Conservation (phyloP, 2,888 invertebrate species). For the Tetramorium bicarinatum region DNA sequence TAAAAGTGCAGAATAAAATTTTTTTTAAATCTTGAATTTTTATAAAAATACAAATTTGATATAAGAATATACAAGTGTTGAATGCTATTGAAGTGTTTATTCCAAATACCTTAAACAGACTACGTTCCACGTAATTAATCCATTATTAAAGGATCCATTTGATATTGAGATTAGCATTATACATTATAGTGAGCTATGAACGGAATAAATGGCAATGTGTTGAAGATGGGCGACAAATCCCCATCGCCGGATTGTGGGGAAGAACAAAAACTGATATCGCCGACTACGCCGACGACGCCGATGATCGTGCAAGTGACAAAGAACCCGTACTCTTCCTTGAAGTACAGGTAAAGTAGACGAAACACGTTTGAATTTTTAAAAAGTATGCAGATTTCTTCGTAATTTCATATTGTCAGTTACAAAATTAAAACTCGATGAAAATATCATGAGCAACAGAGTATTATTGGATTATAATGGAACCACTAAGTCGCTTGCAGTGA, state of each 20-base stretch:
- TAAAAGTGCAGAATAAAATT: not conserved
- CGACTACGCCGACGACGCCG: slow-evolving; percentile 71
- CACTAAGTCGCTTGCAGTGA: not conserved
- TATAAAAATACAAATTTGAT: slow-evolving; percentile 2
- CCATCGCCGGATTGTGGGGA: slow-evolving; percentile 75
- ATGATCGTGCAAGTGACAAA: slow-evolving; percentile 76
- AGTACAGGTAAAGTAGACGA: slow-evolving; percentile 78
- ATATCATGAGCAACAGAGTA: not conserved
- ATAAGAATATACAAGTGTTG: not conserved
- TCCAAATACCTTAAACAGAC: not conserved
- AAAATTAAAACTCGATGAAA: slow-evolving; percentile 9
- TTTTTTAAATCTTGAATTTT: not conserved
- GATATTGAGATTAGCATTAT: not conserved
- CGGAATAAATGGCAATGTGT: slow-evolving; percentile 73
- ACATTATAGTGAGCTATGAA: slow-evolving; percentile 19
- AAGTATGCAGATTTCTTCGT: not conserved
- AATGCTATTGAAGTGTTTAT: not conserved
- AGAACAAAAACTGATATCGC: slow-evolving; percentile 78
- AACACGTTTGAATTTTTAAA: not conserved
- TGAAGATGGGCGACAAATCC: slow-evolving; percentile 66
- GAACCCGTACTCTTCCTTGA: slow-evolving; percentile 77
- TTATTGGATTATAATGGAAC: not conserved
- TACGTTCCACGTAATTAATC: not conserved
- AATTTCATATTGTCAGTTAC: not conserved
- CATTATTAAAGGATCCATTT: not conserved